These are phyloP conservation scores for Bedellia somnulentella DNA, from an alignment of 2,888 invertebrate species.

Conservation along the genomic window DNA sequence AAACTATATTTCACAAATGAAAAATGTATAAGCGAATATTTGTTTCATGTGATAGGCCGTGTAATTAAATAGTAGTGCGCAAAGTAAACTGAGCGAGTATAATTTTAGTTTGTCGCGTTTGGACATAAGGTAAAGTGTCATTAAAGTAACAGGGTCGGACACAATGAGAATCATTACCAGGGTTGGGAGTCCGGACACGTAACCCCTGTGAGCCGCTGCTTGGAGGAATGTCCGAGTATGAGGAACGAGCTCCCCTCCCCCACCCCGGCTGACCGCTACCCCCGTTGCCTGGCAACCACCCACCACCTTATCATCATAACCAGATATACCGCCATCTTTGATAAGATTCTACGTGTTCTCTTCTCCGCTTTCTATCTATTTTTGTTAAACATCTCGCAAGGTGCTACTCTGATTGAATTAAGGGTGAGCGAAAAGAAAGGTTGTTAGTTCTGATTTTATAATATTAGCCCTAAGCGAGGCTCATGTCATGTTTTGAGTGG, in stretches of 20 bases:
- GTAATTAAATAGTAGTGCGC: no score
- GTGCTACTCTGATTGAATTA: no score
- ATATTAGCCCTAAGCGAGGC: no score
- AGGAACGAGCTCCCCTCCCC: slow-evolving; percentile 29
- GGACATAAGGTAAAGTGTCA: slow-evolving; percentile 26
- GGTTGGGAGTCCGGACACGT: slow-evolving; percentile 17
- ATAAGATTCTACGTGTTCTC: no score
- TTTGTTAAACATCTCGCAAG: slow-evolving; percentile 6
- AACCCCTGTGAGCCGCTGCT: slow-evolving; percentile 14
- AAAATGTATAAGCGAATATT: no score
- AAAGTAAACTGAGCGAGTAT: slow-evolving; percentile 2
- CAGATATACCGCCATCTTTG: slow-evolving; percentile 45
- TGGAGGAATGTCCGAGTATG: slow-evolving; percentile 40
- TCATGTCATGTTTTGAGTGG: no score
- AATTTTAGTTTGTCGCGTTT: not conserved
- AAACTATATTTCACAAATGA: no score
- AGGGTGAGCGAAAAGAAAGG: no score
- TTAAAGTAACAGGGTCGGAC: slow-evolving; percentile 39
- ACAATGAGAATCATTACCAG: slow-evolving; percentile 49
- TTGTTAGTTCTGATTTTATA: no score
- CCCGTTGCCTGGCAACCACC: slow-evolving; percentile 50
- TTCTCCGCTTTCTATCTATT: slow-evolving; percentile 5
- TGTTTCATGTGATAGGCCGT: no score
- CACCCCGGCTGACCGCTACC: slow-evolving; percentile 39
- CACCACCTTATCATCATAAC: slow-evolving; percentile 57